phyloP scores from a whole-genome alignment of 2,888 invertebrate species.

The Lymantria monacha region DNA sequence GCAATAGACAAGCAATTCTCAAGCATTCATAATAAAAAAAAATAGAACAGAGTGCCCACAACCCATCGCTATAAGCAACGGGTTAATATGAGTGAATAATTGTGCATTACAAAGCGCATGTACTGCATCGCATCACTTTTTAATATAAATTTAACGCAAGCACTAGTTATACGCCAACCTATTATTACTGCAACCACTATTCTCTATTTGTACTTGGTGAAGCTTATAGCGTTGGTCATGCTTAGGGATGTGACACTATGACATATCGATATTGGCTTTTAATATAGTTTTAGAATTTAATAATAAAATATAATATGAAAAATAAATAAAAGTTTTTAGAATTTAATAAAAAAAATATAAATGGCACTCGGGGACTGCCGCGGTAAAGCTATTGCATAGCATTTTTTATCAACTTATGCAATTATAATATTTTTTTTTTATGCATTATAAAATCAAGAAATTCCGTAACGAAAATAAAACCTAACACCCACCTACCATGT shows the following conservation, averaged over 20 bases:
- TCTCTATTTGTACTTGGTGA: constrained; percentile 69
- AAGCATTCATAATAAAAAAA: not conserved
- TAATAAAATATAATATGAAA: constrained; percentile 2
- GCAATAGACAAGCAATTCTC: no score
- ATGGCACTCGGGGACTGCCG: no score
- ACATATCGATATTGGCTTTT: constrained; percentile 25
- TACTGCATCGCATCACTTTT: constrained; percentile 39
- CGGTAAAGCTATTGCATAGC: no score
- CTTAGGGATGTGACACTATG: constrained; percentile 37
- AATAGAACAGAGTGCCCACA: not conserved
- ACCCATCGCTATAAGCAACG: not conserved
- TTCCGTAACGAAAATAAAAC: no score
- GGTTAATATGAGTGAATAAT: constrained; percentile 9
- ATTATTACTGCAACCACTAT: constrained; percentile 66
- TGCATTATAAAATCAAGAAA: no score
- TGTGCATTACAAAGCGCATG: constrained; percentile 11
- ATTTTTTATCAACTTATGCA: no score
- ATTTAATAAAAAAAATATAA: no score
- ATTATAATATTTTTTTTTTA: no score
- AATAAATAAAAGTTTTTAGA: no score
- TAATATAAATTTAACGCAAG: constrained; percentile 69
- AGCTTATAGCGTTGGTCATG: constrained; percentile 52
- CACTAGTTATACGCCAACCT: constrained; percentile 46
- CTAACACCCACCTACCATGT: no score
- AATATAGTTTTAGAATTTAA: constrained; percentile 11